Conservation (phyloP, 1,140 invertebrate species). For the Streblospio benedicti region DNA sequence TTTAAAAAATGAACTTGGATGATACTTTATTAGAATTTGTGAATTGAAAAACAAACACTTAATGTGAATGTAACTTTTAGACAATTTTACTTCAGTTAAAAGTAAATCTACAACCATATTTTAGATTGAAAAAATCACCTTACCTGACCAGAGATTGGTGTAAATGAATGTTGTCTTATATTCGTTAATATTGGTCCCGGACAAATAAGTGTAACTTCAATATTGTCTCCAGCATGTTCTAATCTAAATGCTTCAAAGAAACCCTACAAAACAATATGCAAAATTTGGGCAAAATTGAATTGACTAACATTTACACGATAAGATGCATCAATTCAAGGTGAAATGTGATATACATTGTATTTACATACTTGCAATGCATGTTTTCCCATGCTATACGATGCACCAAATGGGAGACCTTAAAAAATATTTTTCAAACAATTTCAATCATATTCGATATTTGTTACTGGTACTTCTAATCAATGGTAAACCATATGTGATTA, state of each 20-base stretch:
- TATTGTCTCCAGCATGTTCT: constrained; percentile 56
- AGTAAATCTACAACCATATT: constrained; percentile 7
- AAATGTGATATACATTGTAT: constrained; percentile 20
- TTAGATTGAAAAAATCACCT: too few species aligned
- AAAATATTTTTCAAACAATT: constrained; percentile 19
- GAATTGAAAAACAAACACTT: too few species aligned
- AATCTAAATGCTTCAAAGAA: constrained; percentile 58
- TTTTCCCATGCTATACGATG: constrained; percentile 69
- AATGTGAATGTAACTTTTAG: too few species aligned
- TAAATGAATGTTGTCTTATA: constrained; percentile 62
- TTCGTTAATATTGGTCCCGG: constrained; percentile 68
- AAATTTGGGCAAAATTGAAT: too few species aligned
- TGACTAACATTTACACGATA: too few species aligned
- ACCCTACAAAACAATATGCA: too few species aligned
- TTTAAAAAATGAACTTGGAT: too few species aligned
- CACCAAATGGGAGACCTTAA: constrained; percentile 60
- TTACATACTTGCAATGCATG: constrained; percentile 67
- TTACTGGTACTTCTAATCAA: not conserved
- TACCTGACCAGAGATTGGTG: constrained; percentile 56
- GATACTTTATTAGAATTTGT: too few species aligned
- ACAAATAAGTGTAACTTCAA: constrained; percentile 63
- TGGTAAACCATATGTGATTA: not conserved
- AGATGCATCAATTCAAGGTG: too few species aligned
- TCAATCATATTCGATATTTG: not conserved
- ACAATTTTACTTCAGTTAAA: not conserved